These are phyloP conservation scores for Seladonia tumulorum DNA, from an alignment of 2,888 invertebrate species.

Conservation along the genomic window DNA sequence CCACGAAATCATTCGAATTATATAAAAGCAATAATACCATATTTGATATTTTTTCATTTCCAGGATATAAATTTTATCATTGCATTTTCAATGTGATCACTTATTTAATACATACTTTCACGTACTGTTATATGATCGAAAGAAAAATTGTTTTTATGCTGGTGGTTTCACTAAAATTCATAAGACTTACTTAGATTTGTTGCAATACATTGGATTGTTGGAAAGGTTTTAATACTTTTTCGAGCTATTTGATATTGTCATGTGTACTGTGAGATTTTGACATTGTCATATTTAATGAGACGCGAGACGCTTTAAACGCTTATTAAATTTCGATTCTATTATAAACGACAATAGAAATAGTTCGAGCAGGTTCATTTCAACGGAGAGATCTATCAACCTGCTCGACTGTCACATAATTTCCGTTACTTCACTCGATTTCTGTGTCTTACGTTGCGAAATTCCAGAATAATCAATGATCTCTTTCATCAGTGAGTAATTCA, in stretches of 20 bases:
- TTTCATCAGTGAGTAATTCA: constrained; percentile 21
- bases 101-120: constrained; percentile 16
- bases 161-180: not conserved
- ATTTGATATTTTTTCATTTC: not conserved
- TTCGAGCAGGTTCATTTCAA: not conserved
- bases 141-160: not conserved
- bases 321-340: not conserved
- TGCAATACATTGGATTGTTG: not conserved
- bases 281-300: too few relatives aligned
- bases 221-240: not conserved
- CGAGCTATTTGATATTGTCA: not conserved
- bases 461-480: constrained; percentile 19
- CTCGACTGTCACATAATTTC: not conserved
- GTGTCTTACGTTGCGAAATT: constrained; percentile 14
- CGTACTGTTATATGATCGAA: constrained; percentile 2
- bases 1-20: not conserved
- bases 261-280: too few relatives aligned
- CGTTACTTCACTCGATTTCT: not conserved
- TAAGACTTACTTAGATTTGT: too few relatives aligned
- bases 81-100: not conserved
- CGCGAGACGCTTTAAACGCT: too few relatives aligned
- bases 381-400: not conserved
- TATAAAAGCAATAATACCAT: not conserved
- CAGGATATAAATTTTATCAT: not conserved
- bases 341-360: not conserved